phyloP scores from a whole-genome alignment of 2,113 vertebrate genomes.

The Elachura formosa region DNA sequence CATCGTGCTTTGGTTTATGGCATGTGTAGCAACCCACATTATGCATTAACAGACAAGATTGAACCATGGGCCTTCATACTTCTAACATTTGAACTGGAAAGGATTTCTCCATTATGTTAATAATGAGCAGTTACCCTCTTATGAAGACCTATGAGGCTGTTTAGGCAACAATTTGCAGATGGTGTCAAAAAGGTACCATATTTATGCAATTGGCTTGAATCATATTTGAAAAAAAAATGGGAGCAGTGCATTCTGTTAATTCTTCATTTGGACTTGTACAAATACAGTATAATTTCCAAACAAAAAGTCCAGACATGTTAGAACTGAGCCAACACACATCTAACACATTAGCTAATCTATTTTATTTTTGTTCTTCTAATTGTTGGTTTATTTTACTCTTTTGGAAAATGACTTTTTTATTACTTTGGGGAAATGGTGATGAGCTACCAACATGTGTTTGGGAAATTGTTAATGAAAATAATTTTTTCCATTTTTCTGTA shows the following conservation, averaged over 20 bases:
- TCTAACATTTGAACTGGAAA: slow-evolving; percentile 31
- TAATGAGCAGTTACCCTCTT: slow-evolving; percentile 45
- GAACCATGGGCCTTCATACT: not conserved
- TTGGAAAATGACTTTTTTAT: slow-evolving; percentile 56
- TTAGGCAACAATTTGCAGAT: slow-evolving; percentile 53
- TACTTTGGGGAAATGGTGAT: slow-evolving; percentile 27
- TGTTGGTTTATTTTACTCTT: slow-evolving; percentile 59
- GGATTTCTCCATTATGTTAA: not conserved
- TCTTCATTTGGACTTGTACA: slow-evolving; percentile 62
- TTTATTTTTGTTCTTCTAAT: slow-evolving; percentile 67
- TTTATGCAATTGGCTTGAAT: slow-evolving; percentile 57
- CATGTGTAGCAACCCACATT: not conserved
- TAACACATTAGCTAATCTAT: slow-evolving; percentile 56
- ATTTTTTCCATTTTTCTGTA: slow-evolving; percentile 68
- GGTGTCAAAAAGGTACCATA: slow-evolving; percentile 58
- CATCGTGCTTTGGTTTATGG: slow-evolving; percentile 15
- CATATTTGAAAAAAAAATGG: not conserved
- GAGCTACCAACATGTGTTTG: slow-evolving; percentile 52
- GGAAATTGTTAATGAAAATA: slow-evolving; percentile 62
- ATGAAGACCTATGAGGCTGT: slow-evolving; percentile 11
- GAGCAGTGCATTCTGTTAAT: slow-evolving; percentile 55
- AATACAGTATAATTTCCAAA: slow-evolving; percentile 60
- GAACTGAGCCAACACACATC: slow-evolving; percentile 53
- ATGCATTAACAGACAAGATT: not conserved
- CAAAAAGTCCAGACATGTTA: slow-evolving; percentile 53